Evolutionary conservation across 2,888 invertebrate genomes (phyloP), one percentile per base, ranked within the genome.

Genomic region (Anodontia alba): DNA sequence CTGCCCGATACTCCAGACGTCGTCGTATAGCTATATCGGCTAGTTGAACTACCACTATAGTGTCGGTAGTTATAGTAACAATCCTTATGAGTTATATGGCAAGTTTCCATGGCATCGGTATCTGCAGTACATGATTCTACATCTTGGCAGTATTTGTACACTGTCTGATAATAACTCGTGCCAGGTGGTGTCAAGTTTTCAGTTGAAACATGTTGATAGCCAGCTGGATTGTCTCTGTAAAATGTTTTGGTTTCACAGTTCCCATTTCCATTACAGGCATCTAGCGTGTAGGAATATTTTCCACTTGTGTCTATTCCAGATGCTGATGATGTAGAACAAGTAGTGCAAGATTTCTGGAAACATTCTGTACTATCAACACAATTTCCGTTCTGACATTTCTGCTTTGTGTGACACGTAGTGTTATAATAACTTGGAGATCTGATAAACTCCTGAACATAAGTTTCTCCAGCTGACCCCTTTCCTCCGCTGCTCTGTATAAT

Each of bases 401-500:
- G 51, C 0, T 69, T 42, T 15, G 83, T 83, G 42, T 79, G 71
- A 74, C 83, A 83, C 15, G 57, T 43, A 17, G 73, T 42, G 20
- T 23, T 73, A 38, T 83, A 74, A 17, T 77, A 62, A 12, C 78
- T 78, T 54, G 80, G 75, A 8, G 49, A 54, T 17, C 83, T 78
- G 10, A 83, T 51, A 23, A 80, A 67, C 42, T 78, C 78, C 26
- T 78, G 43, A 5, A 79, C 76, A 31, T 74, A 29, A 7, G 67
- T 72, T 33, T 74, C 73, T 2, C 66, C 62, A n/a, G 36, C 66
- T 10, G 89, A 87, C 0, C 89, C 90, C n/a, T 83, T 73, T 23
- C 90, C 90, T 33, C 89, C 90, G 43, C 54, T 80, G 7, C 87
- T 80, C 20, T 87, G 80, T 15, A 90, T 79, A 36, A 70, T 78